phyloP scores from a whole-genome alignment of 2,888 invertebrate species.

The Andrena bicolor region DNA sequence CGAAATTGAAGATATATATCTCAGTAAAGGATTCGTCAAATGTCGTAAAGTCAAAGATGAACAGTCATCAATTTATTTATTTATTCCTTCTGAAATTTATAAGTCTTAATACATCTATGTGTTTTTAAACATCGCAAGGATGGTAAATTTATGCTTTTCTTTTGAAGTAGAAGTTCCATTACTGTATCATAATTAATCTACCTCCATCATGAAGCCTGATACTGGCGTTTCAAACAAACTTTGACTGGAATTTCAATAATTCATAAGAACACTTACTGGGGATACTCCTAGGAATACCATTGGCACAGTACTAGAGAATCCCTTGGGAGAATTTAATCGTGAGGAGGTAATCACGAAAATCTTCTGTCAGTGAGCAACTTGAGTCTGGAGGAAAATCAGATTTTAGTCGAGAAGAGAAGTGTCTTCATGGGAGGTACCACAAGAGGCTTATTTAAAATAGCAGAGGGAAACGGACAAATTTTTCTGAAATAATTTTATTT shows the following conservation, averaged over 20 bases:
- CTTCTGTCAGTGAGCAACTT: neutral
- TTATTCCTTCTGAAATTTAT: no score
- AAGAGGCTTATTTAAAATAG: neutral
- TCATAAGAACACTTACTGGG: neutral
- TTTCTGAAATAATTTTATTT: no score
- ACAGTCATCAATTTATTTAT: no score
- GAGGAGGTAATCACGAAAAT: neutral
- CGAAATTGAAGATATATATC: neutral
- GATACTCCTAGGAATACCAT: neutral
- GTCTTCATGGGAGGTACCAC: neutral
- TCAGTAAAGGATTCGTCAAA: neutral
- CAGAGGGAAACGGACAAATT: neutral
- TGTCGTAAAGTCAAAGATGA: neutral
- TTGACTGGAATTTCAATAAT: neutral
- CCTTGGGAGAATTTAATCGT: conserved; percentile 1
- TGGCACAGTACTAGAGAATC: neutral
- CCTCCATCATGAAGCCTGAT: neutral
- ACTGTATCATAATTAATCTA: no score
- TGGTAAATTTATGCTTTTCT: no score
- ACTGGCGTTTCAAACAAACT: neutral
- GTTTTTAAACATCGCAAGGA: no score
- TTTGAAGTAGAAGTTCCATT: no score
- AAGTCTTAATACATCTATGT: no score
- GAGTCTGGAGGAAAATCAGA: conserved; percentile 6
- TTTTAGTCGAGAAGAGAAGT: neutral